These are phyloP conservation scores for Potamilus streckersoni DNA, from an alignment of 1,140 invertebrate genomes.

Conservation along the genomic window DNA sequence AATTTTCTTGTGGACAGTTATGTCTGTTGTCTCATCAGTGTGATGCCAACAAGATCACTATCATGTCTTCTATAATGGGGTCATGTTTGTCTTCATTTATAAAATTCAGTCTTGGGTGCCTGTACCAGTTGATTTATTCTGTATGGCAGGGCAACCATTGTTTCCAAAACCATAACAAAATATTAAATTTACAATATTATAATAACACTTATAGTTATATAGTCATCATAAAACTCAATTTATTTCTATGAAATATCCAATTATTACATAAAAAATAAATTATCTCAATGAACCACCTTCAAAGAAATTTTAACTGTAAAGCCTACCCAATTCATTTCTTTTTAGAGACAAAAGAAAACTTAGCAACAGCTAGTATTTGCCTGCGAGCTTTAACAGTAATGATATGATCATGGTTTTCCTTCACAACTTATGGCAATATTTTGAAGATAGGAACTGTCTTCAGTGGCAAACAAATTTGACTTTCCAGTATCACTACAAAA, in stretches of 20 bases:
- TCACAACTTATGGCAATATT: too few species aligned
- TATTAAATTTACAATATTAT: background rate
- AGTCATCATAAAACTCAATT: background rate
- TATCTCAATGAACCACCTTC: too few species aligned
- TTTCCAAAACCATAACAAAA: background rate
- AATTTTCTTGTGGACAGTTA: constrained; percentile 20
- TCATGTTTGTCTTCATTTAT: constrained; percentile 7
- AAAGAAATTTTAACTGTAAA: too few species aligned
- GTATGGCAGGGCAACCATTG: background rate
- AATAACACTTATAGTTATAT: background rate
- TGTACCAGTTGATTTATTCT: constrained; percentile 6
- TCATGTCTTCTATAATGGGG: background rate
- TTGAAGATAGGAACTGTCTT: too few species aligned
- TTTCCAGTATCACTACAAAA: too few species aligned
- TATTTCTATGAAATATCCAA: background rate
- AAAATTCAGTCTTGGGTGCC: constrained; percentile 3
- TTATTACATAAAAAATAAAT: too few species aligned
- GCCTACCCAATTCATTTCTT: too few species aligned
- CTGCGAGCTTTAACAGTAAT: too few species aligned
- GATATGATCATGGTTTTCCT: too few species aligned
- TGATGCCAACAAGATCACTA: constrained; percentile 15
- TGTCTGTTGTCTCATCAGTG: constrained; percentile 21
- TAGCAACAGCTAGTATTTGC: too few species aligned
- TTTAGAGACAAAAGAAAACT: too few species aligned
- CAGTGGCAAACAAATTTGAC: too few species aligned